Conservation (phyloP, 2,888 invertebrate species). For the Habrosyne pyritoides region DNA sequence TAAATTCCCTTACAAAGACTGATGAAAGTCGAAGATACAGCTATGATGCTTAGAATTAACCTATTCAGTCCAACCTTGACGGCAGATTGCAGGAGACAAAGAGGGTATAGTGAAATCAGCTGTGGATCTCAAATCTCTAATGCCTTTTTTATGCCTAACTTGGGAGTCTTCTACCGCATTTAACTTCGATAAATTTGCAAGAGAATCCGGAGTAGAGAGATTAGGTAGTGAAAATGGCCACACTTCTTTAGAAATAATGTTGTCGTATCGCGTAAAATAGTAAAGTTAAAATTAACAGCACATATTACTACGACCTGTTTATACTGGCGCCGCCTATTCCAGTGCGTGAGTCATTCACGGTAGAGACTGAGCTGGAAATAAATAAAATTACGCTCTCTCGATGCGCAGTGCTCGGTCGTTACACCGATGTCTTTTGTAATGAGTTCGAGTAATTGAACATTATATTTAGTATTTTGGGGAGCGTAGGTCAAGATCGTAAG, state of each 20-base stretch:
- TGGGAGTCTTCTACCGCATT: too few species aligned
- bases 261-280: conserved; percentile 10
- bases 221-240: background rate
- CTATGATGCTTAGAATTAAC: too few species aligned
- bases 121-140: too few species aligned
- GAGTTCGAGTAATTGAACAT: conserved; percentile 48
- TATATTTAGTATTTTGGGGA: conserved; percentile 41
- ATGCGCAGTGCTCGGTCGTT: conserved; percentile 42
- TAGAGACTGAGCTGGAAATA: conserved; percentile 25
- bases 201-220: background rate
- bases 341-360: conserved; percentile 44
- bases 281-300: conserved; percentile 27
- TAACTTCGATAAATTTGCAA: too few species aligned
- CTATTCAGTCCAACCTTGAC: too few species aligned
- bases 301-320: conserved; percentile 45
- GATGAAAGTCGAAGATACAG: too few species aligned
- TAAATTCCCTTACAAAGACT: too few species aligned
- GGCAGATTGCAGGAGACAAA: too few species aligned
- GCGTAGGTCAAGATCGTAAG: conserved; percentile 62
- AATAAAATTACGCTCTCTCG: conserved; percentile 50
- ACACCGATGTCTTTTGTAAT: conserved; percentile 41
- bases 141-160: too few species aligned
- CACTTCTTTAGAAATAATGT: conserved; percentile 12
- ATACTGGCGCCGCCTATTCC: conserved; percentile 41
- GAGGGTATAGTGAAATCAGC: too few species aligned